Conservation (phyloP, 2,888 invertebrate genomes). For the Cerastoderma edule region DNA sequence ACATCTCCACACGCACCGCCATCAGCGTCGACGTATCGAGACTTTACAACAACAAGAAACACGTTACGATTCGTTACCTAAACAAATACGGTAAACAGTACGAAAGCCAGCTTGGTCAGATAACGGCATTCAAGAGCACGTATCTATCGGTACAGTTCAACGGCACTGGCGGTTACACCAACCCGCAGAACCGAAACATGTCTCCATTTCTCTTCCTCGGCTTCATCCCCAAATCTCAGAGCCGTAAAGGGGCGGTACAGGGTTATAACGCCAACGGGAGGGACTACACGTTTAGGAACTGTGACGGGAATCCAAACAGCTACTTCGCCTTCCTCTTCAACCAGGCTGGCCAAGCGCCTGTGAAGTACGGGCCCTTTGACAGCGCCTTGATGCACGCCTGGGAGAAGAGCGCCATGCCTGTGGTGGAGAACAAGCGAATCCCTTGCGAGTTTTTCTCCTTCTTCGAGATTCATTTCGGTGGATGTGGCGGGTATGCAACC, state of each 20-base stretch:
- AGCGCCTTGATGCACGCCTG: slow-evolving; percentile 38
- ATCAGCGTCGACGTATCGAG: slow-evolving; percentile 31
- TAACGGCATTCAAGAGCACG: slow-evolving; percentile 23
- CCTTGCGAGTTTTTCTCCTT: slow-evolving; percentile 43
- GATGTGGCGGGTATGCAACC: slow-evolving; percentile 60
- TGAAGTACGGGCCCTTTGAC: slow-evolving; percentile 12
- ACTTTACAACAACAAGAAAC: slow-evolving; percentile 32
- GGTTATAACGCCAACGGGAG: slow-evolving; percentile 40
- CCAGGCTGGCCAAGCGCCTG: background rate
- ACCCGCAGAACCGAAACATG: slow-evolving; percentile 32
- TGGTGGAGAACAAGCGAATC: slow-evolving; percentile 20
- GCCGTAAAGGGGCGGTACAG: slow-evolving; percentile 15
- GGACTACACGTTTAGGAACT: slow-evolving; percentile 41
- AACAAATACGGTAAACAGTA: slow-evolving; percentile 38
- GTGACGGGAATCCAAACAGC: slow-evolving; percentile 42
- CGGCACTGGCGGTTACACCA: slow-evolving; percentile 21
- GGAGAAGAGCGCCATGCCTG: slow-evolving; percentile 32
- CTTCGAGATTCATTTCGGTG: slow-evolving; percentile 61
- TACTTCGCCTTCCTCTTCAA: slow-evolving; percentile 24
- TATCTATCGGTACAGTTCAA: slow-evolving; percentile 43
- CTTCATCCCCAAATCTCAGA: slow-evolving; percentile 29
- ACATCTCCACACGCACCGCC: slow-evolving; percentile 27
- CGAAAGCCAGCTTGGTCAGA: slow-evolving; percentile 34
- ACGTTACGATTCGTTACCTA: slow-evolving; percentile 31
- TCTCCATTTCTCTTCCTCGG: slow-evolving; percentile 38